Conservation (phyloP, 2,888 invertebrate species). For the Archips xylosteana region DNA sequence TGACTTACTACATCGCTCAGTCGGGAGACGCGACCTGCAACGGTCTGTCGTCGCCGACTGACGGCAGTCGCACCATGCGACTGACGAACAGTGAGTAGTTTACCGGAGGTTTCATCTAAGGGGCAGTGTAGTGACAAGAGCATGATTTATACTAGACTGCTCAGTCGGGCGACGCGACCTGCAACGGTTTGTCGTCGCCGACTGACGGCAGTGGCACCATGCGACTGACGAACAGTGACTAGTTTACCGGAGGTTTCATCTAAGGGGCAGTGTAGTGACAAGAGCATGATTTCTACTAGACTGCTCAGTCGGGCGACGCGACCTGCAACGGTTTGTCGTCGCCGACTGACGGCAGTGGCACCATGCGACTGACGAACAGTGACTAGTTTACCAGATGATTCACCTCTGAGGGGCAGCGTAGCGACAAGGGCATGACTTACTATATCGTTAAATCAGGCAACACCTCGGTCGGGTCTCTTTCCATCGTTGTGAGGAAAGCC, state of each 20-base stretch:
- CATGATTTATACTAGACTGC: constrained; percentile 87
- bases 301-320: constrained; percentile 92
- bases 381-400: constrained; percentile 46
- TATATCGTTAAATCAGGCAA: too few species aligned
- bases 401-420: too few species aligned
- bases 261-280: constrained; percentile 85
- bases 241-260: neutral
- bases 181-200: constrained; percentile 90
- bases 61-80: constrained; percentile 92
- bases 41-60: constrained; percentile 90
- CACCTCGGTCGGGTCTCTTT: too few species aligned
- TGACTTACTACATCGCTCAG: constrained; percentile 89
- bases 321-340: constrained; percentile 92
- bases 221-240: constrained; percentile 90
- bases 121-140: constrained; percentile 77
- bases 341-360: constrained; percentile 91
- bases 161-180: constrained; percentile 93
- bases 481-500: too few species aligned
- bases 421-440: too few species aligned
- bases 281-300: constrained; percentile 82
- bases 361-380: constrained; percentile 92
- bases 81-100: constrained; percentile 88
- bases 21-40: constrained; percentile 93
- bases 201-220: constrained; percentile 92
- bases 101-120: constrained; percentile 89